Percentiles rank a stretch among this genome's conserved stretches.
These are phyloP conservation scores for Loriculus beryllinus DNA, from an alignment of 2,797 vertebrate genomes.

Conservation along the genomic window DNA sequence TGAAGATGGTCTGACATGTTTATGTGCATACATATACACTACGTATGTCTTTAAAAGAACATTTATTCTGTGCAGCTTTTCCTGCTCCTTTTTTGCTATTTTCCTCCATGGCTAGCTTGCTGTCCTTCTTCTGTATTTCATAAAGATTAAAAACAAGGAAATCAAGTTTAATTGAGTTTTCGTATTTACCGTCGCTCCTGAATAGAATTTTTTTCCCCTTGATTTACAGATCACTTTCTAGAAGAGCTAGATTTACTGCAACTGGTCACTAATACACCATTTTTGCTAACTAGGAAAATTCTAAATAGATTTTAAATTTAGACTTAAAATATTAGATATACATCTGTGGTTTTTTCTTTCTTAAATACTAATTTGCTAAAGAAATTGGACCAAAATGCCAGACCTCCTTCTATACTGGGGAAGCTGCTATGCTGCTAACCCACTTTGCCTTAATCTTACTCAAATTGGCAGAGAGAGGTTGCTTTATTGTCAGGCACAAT, in stretches of 20 bases:
- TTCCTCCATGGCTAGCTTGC: background rate
- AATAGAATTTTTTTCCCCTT: fast-evolving
- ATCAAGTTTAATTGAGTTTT: background rate
- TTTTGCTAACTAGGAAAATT: background rate
- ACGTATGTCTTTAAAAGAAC: background rate
- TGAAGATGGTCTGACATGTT: background rate
- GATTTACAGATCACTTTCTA: background rate
- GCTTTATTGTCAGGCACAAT: background rate
- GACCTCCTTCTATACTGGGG: background rate
- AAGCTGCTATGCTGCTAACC: background rate
- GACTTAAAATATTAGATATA: background rate
- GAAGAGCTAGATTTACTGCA: background rate
- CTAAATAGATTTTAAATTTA: background rate
- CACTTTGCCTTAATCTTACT: background rate
- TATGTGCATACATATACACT: fast-evolving
- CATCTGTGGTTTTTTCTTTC: background rate
- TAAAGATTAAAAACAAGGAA: background rate
- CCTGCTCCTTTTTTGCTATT: background rate
- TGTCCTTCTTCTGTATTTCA: background rate
- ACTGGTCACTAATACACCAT: background rate
- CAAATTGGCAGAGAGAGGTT: background rate
- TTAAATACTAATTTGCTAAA: background rate
- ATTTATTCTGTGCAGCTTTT: background rate
- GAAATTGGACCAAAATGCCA: background rate
- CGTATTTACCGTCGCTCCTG: background rate